Percentiles rank a stretch among this genome's conserved stretches.
phyloP scores from a whole-genome alignment of 2,888 invertebrate species.

The Drosophila meridiana region DNA sequence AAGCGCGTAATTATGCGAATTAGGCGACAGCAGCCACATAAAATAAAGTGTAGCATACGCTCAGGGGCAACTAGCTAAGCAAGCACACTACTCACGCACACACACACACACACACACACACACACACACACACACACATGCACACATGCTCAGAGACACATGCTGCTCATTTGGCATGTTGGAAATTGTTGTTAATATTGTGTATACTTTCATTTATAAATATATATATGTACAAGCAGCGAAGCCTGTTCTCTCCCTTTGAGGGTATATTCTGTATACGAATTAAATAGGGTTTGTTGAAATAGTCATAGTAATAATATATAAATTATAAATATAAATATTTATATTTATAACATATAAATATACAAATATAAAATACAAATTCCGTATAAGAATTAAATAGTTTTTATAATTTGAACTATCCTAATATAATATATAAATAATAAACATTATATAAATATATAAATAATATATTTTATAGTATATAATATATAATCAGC shows the following conservation, averaged over 20 bases:
- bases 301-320: too few relatives aligned
- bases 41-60: constrained; percentile 79
- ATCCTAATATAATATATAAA: too few relatives aligned
- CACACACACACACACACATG: constrained; percentile 2
- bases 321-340: too few relatives aligned
- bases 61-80: constrained; percentile 67
- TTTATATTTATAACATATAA: too few relatives aligned
- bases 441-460: too few relatives aligned
- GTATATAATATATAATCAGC: too few relatives aligned
- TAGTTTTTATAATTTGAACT: too few relatives aligned
- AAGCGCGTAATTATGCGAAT: constrained; percentile 80
- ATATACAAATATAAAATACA: neutral
- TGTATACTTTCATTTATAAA: constrained; percentile 11
- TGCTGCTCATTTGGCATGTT: constrained; percentile 19
- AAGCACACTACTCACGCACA: neutral
- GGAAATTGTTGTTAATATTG: constrained; percentile 21
- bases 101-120: constrained; percentile 6
- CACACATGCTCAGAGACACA: neutral
- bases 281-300: neutral
- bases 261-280: neutral
- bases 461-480: too few relatives aligned
- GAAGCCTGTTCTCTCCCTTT: neutral
- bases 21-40: constrained; percentile 74
- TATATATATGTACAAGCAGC: constrained; percentile 5
- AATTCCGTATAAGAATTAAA: too few relatives aligned